phyloP scores from a whole-genome alignment of 2,797 vertebrate genomes.

The Sebastes hubbsi region DNA sequence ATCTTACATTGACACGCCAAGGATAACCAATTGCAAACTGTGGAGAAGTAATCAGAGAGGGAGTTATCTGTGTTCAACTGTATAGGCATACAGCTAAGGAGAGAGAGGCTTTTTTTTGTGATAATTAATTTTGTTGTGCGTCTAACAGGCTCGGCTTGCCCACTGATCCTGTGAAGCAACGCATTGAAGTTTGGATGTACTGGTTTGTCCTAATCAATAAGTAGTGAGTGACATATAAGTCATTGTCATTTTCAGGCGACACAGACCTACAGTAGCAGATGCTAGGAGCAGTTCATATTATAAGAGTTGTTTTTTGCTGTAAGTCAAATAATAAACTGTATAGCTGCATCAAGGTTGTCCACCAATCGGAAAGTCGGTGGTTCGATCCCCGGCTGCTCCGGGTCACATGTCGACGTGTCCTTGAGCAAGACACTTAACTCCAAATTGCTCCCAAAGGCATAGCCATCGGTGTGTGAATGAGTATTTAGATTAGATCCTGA shows the following conservation, averaged over 20 bases:
- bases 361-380: too few species aligned
- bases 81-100: neutral
- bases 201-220: neutral
- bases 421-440: too few species aligned
- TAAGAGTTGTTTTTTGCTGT: neutral
- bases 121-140: neutral
- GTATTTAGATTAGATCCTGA: too few species aligned
- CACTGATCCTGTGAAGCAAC: neutral
- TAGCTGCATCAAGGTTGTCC: neutral
- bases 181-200: neutral
- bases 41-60: constrained; percentile 49
- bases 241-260: neutral
- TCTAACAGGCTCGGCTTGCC: neutral
- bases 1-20: constrained; percentile 59
- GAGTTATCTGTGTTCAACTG: constrained; percentile 18
- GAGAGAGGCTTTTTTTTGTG: neutral
- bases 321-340: neutral
- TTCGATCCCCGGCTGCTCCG: too few species aligned
- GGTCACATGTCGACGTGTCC: too few species aligned
- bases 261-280: neutral
- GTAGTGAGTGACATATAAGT: neutral
- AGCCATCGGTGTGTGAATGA: too few species aligned
- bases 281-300: neutral
- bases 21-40: constrained; percentile 53
- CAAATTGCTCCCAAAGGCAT: too few species aligned